These are phyloP conservation scores for Plectropomus leopardus DNA, from an alignment of 2,113 vertebrate genomes.

Conservation along the genomic window DNA sequence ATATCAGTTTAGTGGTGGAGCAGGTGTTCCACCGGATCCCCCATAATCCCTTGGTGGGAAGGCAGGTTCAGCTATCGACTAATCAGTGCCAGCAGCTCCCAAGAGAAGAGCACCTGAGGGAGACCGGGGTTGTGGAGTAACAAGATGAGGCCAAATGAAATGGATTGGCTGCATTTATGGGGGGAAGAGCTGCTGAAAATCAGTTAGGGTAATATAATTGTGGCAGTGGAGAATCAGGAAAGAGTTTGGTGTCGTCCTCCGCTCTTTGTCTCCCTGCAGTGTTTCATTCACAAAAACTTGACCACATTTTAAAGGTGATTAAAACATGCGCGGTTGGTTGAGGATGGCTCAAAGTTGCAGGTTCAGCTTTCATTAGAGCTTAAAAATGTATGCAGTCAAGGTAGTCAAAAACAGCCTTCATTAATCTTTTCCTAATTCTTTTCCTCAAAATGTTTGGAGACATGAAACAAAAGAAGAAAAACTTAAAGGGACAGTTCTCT, in stretches of 20 bases:
- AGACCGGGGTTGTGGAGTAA: slow-evolving; percentile 61
- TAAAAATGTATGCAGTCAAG: background rate
- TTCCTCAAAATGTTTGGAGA: background rate
- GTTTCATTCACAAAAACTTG: background rate
- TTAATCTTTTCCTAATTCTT: background rate
- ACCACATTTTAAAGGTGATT: background rate
- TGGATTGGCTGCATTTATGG: slow-evolving; percentile 64
- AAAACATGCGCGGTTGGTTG: background rate
- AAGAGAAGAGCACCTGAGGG: slow-evolving; percentile 72
- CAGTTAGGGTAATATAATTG: slow-evolving; percentile 64
- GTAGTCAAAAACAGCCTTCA: background rate
- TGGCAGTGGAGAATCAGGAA: slow-evolving; percentile 7
- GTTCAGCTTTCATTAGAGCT: background rate
- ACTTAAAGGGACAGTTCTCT: no score
- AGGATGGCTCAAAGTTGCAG: background rate
- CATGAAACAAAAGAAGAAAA: background rate
- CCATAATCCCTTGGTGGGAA: slow-evolving; percentile 61
- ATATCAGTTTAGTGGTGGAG: slow-evolving; percentile 58
- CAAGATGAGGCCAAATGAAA: slow-evolving; percentile 74
- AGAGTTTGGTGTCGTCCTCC: slow-evolving; percentile 8
- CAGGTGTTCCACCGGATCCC: slow-evolving; percentile 69
- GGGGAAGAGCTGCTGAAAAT: slow-evolving; percentile 46
- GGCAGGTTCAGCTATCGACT: slow-evolving; percentile 66
- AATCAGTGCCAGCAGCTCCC: slow-evolving; percentile 70
- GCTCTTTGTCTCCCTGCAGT: slow-evolving; percentile 20